These are phyloP conservation scores for Smittia sp. DNA, from an alignment of 2,888 invertebrate genomes.

Conservation along the genomic window DNA sequence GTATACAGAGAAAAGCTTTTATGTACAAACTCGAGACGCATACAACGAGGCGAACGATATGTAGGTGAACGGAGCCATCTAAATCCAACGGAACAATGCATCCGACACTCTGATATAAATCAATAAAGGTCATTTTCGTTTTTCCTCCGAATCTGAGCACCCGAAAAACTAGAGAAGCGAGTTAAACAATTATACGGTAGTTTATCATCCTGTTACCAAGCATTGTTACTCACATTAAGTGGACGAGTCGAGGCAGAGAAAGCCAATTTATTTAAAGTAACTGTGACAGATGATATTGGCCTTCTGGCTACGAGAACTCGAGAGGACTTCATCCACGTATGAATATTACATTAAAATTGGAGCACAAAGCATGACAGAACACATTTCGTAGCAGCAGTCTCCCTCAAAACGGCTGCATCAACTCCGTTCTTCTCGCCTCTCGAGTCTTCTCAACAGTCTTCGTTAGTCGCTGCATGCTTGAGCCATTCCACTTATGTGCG, in stretches of 20 bases:
- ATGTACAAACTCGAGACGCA: not conserved
- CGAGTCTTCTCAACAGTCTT: slow-evolving; percentile 5
- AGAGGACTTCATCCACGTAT: slow-evolving; percentile 9
- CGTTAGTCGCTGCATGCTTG: not conserved
- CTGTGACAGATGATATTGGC: slow-evolving; percentile 30
- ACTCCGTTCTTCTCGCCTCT: not conserved
- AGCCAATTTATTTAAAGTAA: slow-evolving; percentile 39
- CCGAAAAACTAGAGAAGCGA: not conserved
- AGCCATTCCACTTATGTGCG: not conserved
- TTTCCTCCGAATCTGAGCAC: not conserved
- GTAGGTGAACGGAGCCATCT: slow-evolving; percentile 10
- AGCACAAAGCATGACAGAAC: slow-evolving; percentile 12
- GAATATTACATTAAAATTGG: slow-evolving; percentile 30
- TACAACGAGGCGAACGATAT: not conserved
- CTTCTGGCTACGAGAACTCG: slow-evolving; percentile 5
- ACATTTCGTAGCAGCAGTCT: not conserved
- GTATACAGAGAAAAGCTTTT: not conserved
- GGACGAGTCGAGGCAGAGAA: not conserved
- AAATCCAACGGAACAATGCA: slow-evolving; percentile 30
- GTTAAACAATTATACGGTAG: slow-evolving; percentile 29
- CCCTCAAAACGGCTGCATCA: not conserved
- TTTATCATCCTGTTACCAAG: slow-evolving; percentile 10
- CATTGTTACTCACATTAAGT: not conserved
- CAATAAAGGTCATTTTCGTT: slow-evolving; percentile 17
- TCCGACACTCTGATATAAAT: slow-evolving; percentile 35